Evolutionary conservation across 1,140 invertebrate genomes (phyloP).

Genomic region (Procambarus virginalis): DNA sequence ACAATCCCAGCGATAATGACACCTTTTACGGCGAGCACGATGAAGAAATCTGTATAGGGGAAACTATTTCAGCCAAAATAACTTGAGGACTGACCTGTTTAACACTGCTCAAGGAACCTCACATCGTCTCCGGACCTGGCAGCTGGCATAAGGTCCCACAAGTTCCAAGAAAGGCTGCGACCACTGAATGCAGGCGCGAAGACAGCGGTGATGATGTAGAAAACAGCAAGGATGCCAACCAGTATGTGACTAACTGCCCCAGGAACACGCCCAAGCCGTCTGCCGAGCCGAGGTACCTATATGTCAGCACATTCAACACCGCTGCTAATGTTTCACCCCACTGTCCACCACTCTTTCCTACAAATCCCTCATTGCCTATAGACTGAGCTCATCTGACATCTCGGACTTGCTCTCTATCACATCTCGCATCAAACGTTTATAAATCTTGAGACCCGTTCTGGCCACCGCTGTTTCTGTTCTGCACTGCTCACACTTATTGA

Average conservation of each 20-base stretch:
- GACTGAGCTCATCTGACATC: too few species aligned
- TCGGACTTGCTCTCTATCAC: too few species aligned
- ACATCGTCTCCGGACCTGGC: not conserved
- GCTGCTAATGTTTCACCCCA: not conserved
- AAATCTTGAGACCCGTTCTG: too few species aligned
- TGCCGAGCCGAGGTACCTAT: not conserved
- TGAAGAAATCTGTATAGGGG: not conserved
- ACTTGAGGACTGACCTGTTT: not conserved
- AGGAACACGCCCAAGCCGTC: not conserved
- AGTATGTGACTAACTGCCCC: not conserved
- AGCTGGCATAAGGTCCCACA: not conserved
- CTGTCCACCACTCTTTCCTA: too few species aligned
- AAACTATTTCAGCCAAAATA: not conserved
- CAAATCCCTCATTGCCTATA: too few species aligned
- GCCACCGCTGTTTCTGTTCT: too few species aligned
- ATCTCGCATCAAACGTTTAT: too few species aligned
- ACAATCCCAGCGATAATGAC: not conserved
- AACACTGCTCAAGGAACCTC: not conserved
- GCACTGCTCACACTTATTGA: too few species aligned
- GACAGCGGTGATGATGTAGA: not conserved
- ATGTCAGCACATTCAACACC: not conserved
- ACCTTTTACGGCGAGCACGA: not conserved
- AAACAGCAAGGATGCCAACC: not conserved
- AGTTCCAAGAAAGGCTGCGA: not conserved
- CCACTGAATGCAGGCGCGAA: not conserved